Base-by-base conservation (phyloP, 2,888 invertebrate species). In the Nomada fucata region DNA sequence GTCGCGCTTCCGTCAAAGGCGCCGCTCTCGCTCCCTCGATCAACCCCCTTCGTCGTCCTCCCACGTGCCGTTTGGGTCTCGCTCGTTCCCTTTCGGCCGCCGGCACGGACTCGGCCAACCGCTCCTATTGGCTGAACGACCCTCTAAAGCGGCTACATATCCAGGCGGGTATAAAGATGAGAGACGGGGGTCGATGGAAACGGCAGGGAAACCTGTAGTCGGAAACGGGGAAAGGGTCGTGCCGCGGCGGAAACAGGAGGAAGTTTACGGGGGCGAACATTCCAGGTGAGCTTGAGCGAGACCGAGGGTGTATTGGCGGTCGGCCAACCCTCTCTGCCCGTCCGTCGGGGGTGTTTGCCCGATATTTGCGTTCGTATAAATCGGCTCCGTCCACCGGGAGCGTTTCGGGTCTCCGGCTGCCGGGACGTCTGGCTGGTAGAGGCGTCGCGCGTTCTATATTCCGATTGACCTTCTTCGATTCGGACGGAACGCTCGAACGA, bases 311-410 rank as follows among this genome's bases (percentile, higher is more conserved):
- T 2, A 77, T 78, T 90, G 90, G 90, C 90, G 67, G 79, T 55
- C 70, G 72, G 89, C 90, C 90, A 90, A 88, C 53, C 75, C 57
- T 72, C 81, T 71, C 80, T 67, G 70, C 73, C 26, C 10, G 29
- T 60, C 36, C 61, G 70, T 44, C 65, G 79, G 76, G 78, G 78
- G 69, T 85, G 85, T 82, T 88, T 90, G 86, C 74, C 86, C 86
- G 89, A 91, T 89, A 90, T 91, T 91, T 89, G 86, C 85, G 80
- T 79, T 75, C 53, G 74, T 57, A 76, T 76, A 61, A 76, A 87
- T 77, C 78, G 85, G 20, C 0, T 61, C 77, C 75, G 63, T 74
- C 69, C 65, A 70, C 53, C 59, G 68, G 70, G 23, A 53, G 29
- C 79, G 60, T 70, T 76, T 68, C 73, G 53, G 59, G 52, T 57